Percentiles rank a stretch among this genome's conserved stretches.
phyloP scores from a whole-genome alignment of 2,797 vertebrate species.

The Brotula barbata region DNA sequence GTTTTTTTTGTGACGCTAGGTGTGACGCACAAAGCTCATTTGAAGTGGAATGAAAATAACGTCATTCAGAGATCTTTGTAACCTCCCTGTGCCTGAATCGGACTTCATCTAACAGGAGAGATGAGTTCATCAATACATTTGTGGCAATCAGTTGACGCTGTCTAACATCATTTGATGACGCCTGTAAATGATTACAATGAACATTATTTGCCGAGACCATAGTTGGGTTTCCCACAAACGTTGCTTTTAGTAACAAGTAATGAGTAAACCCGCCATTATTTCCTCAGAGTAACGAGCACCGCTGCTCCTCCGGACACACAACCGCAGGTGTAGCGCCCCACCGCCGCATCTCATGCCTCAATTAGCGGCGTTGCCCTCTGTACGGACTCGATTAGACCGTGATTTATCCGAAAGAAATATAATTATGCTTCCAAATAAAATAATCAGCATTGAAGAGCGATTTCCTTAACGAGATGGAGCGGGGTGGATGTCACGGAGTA shows the following conservation, averaged over 20 bases:
- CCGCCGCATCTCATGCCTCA: constrained; percentile 89
- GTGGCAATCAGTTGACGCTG: too few relatives aligned
- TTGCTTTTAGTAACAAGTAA: neutral
- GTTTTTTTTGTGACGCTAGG: too few relatives aligned
- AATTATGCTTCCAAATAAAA: constrained; percentile 99
- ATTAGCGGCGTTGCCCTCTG: constrained; percentile 93
- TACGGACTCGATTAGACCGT: constrained; percentile 98
- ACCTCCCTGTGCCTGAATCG: too few relatives aligned
- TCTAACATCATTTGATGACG: too few relatives aligned
- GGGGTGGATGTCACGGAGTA: constrained; percentile 94
- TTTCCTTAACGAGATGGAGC: constrained; percentile 99
- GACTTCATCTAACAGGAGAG: too few relatives aligned
- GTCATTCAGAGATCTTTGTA: too few relatives aligned
- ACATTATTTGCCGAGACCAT: too few relatives aligned
- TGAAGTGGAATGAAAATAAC: too few relatives aligned
- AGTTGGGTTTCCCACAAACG: too few relatives aligned
- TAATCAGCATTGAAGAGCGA: constrained; percentile 99
- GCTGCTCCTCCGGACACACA: constrained; percentile 64
- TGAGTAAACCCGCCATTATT: neutral
- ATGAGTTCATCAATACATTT: too few relatives aligned
- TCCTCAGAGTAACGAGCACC: neutral
- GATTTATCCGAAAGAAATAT: constrained; percentile 99
- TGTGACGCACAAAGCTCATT: too few relatives aligned
- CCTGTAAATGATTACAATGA: too few relatives aligned
- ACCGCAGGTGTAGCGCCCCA: constrained; percentile 75